Conservation (phyloP, 2,888 invertebrate genomes). For the Cheilosia grossa region DNA sequence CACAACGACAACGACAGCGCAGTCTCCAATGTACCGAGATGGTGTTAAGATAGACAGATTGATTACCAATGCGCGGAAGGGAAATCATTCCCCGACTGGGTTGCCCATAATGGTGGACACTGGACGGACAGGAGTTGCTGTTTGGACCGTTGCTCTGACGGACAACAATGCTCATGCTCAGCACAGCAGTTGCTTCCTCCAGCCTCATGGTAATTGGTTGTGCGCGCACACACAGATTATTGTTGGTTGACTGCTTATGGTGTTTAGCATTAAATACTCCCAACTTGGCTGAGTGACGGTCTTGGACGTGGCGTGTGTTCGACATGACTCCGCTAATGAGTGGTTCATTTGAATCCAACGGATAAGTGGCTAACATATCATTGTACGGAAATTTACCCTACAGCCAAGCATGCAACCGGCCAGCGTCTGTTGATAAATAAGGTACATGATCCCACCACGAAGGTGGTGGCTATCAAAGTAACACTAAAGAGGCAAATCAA, state of each 20-base stretch:
- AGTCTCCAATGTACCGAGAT: slow-evolving; percentile 27
- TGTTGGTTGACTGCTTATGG: slow-evolving; percentile 62
- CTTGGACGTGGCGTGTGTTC: slow-evolving; percentile 56
- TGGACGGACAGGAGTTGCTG: background rate
- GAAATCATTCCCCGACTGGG: slow-evolving; percentile 39
- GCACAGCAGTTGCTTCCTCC: slow-evolving; percentile 38
- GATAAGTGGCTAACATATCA: slow-evolving; percentile 60
- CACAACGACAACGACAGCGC: background rate
- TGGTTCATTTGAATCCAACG: slow-evolving; percentile 70
- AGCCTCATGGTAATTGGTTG: slow-evolving; percentile 57
- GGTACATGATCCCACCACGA: slow-evolving; percentile 24
- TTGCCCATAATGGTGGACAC: slow-evolving; percentile 33
- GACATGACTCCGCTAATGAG: slow-evolving; percentile 70
- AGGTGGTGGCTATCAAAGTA: slow-evolving; percentile 26
- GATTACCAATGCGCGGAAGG: slow-evolving; percentile 52
- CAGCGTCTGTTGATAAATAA: slow-evolving; percentile 65
- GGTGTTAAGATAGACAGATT: slow-evolving; percentile 69
- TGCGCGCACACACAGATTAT: slow-evolving; percentile 34
- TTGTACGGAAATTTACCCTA: slow-evolving; percentile 48
- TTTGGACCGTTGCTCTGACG: slow-evolving; percentile 21
- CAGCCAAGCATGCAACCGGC: slow-evolving; percentile 37
- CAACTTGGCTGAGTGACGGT: slow-evolving; percentile 43
- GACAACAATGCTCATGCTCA: slow-evolving; percentile 5
- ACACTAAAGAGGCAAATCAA: slow-evolving; percentile 16
- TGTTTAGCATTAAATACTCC: slow-evolving; percentile 64